Evolutionary conservation across 1,140 invertebrate genomes (phyloP).

Genomic region (Pollicipes pollicipes): DNA sequence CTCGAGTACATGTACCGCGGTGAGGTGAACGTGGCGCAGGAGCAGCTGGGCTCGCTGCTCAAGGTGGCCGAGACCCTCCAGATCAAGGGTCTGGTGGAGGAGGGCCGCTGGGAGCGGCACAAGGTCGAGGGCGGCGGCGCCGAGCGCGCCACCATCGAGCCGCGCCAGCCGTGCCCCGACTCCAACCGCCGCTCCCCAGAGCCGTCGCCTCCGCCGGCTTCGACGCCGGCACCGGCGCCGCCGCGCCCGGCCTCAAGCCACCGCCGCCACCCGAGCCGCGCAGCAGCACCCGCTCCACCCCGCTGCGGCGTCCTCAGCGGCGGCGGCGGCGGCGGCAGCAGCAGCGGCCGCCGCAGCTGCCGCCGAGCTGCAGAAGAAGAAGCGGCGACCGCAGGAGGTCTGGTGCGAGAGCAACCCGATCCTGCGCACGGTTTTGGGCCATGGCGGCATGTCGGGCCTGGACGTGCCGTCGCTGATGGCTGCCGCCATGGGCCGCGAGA

Average conservation of each 20-base stretch:
- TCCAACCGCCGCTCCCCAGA: neutral
- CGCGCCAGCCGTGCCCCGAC: neutral
- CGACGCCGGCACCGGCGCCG: neutral
- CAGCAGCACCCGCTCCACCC: neutral
- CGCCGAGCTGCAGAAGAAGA: neutral
- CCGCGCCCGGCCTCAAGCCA: neutral
- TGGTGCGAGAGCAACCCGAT: slow-evolving; percentile 4
- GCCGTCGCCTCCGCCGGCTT: neutral
- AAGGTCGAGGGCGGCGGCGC: neutral
- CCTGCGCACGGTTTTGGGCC: slow-evolving; percentile 4
- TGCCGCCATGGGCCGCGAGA: neutral
- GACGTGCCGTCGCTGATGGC: slow-evolving; percentile 4
- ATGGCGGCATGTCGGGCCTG: neutral
- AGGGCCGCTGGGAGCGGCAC: neutral
- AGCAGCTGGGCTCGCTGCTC: slow-evolving; percentile 55
- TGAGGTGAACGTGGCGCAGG: slow-evolving; percentile 71
- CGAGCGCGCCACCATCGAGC: neutral
- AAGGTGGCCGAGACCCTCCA: slow-evolving; percentile 63
- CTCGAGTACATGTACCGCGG: slow-evolving; percentile 84
- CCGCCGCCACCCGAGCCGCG: neutral
- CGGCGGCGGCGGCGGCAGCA: neutral
- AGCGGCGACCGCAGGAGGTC: neutral
- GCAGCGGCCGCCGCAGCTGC: neutral
- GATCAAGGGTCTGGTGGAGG: slow-evolving; percentile 38
- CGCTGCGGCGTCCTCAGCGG: neutral